These are phyloP conservation scores for Chorisops tibialis DNA, from an alignment of 2,888 invertebrate genomes.

Conservation along the genomic window DNA sequence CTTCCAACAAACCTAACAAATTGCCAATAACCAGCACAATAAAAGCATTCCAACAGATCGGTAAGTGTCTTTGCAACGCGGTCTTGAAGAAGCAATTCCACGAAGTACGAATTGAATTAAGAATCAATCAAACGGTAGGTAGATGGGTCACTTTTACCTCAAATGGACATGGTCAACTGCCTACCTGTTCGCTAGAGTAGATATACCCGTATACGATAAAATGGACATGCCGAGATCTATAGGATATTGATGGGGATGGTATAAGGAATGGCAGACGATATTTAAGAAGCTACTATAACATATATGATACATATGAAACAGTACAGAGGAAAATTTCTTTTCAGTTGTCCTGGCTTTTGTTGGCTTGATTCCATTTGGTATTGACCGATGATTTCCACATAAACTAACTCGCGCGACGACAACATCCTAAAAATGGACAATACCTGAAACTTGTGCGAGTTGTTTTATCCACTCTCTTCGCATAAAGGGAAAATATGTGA, in stretches of 20 bases:
- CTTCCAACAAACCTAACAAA: no score
- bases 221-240: background rate
- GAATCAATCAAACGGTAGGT: slow-evolving; percentile 37
- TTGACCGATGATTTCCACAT: slow-evolving; percentile 13
- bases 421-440: slow-evolving; percentile 18
- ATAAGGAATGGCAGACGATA: no score
- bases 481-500: no score
- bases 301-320: background rate
- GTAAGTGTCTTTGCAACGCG: no score
- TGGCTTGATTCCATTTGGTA: background rate
- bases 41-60: no score
- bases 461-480: no score
- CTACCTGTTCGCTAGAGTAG: background rate
- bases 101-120: slow-evolving; percentile 33
- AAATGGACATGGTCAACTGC: slow-evolving; percentile 10
- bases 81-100: slow-evolving; percentile 9
- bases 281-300: background rate
- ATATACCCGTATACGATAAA: slow-evolving; percentile 1
- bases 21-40: no score
- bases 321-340: background rate
- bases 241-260: no score
- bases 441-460: background rate
- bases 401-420: slow-evolving; percentile 1
- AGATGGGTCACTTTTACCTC: slow-evolving; percentile 20
- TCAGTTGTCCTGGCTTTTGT: background rate